Base-by-base conservation (phyloP, 2,797 vertebrate genomes). In the Gallinago nigripennis region DNA sequence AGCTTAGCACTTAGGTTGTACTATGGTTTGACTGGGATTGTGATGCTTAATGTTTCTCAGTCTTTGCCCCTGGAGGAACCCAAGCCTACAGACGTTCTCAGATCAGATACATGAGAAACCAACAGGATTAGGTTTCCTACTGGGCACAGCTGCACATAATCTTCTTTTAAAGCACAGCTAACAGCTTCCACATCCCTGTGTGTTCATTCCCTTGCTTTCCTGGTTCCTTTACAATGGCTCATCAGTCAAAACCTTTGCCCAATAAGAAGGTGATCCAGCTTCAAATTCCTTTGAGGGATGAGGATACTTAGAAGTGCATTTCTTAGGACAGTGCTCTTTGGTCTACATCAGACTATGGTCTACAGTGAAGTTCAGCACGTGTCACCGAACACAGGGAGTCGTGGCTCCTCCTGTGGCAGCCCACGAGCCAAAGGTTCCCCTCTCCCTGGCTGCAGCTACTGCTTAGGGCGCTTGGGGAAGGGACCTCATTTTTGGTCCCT, bases 321-420 rank as follows among this genome's bases (percentile, higher is more conserved):
- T 63, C 43, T 41, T 8, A 89, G 28, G 37, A 82, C 8, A 81
- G 37, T 3, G 10, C 15, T 8, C 8, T 64, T 24, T 9, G 18
- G 33, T 7, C 64, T 60, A 35, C 16, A 15, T 7, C 54, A 66
- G 37, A n/a, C 35, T 25, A 11, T 9, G 18, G 31, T 8, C 60
- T 60, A 35, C 17, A 50, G 2, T 1, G 53, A 85, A 53, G 83
- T 76, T 31, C 33, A 45, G 31, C 39, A n/a, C 0, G 0, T 28
- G 21, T 16, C 37, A 4, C 1, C 6, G 21, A 5, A 6, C 1
- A 7, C 28, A 24, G 41, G 27, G 23, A 77, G 24, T 4, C 45
- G 81, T 3, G 43, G 37, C 39, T 82, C 39, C 30, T 90, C 27
- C 63, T 43, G 73, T 17, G 30, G 35, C 60, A 63, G 65, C 8